These are phyloP conservation scores for Buathra laborator DNA, from an alignment of 2,888 invertebrate species.

Conservation along the genomic window DNA sequence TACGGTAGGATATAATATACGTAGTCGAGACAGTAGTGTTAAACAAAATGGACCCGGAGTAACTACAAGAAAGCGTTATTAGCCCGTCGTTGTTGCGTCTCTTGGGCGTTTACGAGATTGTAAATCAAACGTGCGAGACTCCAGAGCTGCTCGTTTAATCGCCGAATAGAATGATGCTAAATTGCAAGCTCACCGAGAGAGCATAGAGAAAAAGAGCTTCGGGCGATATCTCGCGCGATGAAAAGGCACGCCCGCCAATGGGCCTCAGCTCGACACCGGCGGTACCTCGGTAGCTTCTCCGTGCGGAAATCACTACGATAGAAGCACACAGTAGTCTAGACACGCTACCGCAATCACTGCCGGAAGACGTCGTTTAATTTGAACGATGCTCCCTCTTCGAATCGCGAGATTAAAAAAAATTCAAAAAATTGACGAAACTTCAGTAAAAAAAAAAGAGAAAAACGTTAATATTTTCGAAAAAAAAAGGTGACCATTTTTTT, in stretches of 20 bases:
- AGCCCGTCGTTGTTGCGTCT: slow-evolving; percentile 63
- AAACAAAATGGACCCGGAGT: slow-evolving; percentile 13
- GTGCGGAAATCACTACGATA: slow-evolving; percentile 16
- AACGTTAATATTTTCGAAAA: neutral
- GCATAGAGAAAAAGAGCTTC: slow-evolving; percentile 24
- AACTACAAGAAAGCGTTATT: slow-evolving; percentile 1
- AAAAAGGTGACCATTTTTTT: neutral
- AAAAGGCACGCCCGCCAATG: slow-evolving; percentile 18
- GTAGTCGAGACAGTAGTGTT: slow-evolving; percentile 7
- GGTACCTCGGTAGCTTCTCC: neutral
- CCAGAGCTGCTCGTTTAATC: slow-evolving; percentile 74
- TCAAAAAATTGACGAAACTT: neutral
- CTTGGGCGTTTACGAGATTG: slow-evolving; percentile 77
- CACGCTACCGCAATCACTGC: slow-evolving; percentile 35
- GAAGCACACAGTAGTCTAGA: slow-evolving; percentile 9
- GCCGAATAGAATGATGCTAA: slow-evolving; percentile 76
- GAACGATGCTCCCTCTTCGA: slow-evolving; percentile 2
- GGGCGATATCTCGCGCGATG: slow-evolving; percentile 32
- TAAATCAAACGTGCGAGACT: slow-evolving; percentile 74
- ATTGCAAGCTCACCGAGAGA: slow-evolving; percentile 56
- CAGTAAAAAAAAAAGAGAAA: neutral
- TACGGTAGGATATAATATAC: neutral
- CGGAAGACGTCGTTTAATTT: slow-evolving; percentile 31
- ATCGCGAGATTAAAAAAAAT: neutral
- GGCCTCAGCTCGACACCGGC: neutral